A percentile compares a stretch with the other conserved stretches of the same genome.
Evolutionary conservation across 2,797 vertebrate species (phyloP).

Genomic region (Prionace glauca): DNA sequence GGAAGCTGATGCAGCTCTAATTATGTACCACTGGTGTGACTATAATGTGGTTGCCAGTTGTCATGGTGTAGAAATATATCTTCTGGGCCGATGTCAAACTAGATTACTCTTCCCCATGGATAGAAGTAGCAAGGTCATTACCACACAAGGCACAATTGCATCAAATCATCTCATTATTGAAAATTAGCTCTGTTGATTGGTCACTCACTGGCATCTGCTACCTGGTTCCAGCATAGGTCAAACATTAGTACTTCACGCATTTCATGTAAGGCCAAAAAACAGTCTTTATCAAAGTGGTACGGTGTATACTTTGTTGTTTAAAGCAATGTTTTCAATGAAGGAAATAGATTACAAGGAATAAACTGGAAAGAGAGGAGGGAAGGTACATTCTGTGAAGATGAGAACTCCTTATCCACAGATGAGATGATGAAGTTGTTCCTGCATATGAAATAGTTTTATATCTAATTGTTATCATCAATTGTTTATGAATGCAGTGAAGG

Average conservation of each 20-base stretch:
- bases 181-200: constrained; percentile 48
- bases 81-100: constrained; percentile 52
- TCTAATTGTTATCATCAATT: background rate
- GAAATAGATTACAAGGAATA: background rate
- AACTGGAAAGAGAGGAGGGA: background rate
- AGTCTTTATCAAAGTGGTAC: too few relatives aligned
- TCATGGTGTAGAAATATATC: constrained; percentile 52
- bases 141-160: constrained; percentile 50
- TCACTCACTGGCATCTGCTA: constrained; percentile 39
- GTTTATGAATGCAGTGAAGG: background rate
- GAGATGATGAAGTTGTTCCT: background rate
- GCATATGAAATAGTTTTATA: background rate
- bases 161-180: constrained; percentile 49
- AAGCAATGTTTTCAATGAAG: background rate
- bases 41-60: constrained; percentile 58
- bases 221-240: constrained; percentile 27
- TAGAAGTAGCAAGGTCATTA: constrained; percentile 55
- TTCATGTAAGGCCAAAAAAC: too few relatives aligned
- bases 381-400: background rate
- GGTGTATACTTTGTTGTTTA: background rate
- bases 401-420: background rate
- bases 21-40: constrained; percentile 65
- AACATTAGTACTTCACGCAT: background rate
- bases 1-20: constrained; percentile 61
- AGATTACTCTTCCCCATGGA: constrained; percentile 49